These are phyloP conservation scores for Rhagonycha lutea DNA, from an alignment of 2,888 invertebrate genomes.

Conservation along the genomic window DNA sequence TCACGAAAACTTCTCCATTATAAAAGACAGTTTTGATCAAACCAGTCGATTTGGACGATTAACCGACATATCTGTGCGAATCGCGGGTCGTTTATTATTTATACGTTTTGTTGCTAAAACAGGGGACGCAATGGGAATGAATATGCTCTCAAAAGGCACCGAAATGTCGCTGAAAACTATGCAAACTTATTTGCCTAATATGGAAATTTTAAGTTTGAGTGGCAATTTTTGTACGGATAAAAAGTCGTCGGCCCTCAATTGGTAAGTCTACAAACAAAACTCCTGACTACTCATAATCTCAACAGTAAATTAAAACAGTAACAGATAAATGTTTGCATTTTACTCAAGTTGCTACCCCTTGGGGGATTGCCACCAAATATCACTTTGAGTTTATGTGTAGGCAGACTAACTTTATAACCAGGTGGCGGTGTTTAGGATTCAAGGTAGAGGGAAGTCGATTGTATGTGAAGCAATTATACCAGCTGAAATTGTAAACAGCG, in stretches of 20 bases:
- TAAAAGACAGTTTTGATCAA: constrained; percentile 87
- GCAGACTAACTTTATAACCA: constrained; percentile 36
- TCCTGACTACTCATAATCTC: neutral
- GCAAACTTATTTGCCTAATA: constrained; percentile 76
- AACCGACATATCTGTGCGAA: constrained; percentile 76
- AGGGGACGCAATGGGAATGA: constrained; percentile 99
- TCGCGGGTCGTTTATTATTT: constrained; percentile 90
- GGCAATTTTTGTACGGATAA: constrained; percentile 99
- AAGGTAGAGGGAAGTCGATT: constrained; percentile 95
- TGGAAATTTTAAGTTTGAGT: constrained; percentile 92
- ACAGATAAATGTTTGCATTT: too few species aligned
- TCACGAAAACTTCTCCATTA: constrained; percentile 72
- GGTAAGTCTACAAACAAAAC: constrained; percentile 58
- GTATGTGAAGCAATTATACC: constrained; percentile 91
- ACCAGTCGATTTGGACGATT: constrained; percentile 91
- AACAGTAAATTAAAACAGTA: too few species aligned
- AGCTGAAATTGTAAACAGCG: constrained; percentile 69
- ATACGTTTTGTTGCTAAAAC: constrained; percentile 92
- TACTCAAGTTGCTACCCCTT: too few species aligned
- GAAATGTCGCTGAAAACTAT: constrained; percentile 83
- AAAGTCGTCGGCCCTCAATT: constrained; percentile 96
- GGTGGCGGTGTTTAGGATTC: constrained; percentile 64
- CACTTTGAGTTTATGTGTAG: neutral
- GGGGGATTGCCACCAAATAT: too few species aligned
- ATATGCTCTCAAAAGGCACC: constrained; percentile 97